A percentile compares a stretch with the other conserved stretches of the same genome.
phyloP scores from a whole-genome alignment of 1,140 invertebrate species.

The Penaeus japonicus region DNA sequence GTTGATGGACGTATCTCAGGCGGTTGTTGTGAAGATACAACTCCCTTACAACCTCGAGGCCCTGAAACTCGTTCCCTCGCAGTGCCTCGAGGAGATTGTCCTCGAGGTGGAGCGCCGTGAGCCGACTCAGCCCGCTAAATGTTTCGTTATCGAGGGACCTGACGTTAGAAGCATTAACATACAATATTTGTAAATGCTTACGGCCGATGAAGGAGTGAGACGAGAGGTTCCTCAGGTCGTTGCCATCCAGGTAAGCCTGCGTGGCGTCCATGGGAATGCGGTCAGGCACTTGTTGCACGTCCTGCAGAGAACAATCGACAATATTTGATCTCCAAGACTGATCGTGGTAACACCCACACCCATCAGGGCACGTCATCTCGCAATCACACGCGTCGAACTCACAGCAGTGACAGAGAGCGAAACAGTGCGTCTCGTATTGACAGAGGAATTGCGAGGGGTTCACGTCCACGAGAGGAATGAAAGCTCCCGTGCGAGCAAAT shows the following conservation, averaged over 20 bases:
- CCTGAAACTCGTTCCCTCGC: constrained; percentile 83
- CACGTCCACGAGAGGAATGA: constrained; percentile 77
- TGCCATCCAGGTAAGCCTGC: constrained; percentile 91
- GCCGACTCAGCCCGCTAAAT: constrained; percentile 82
- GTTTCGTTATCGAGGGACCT: constrained; percentile 85
- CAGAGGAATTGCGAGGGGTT: constrained; percentile 89
- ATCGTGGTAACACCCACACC: constrained; percentile 94
- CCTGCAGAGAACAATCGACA: constrained; percentile 80
- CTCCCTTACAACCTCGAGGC: constrained; percentile 76
- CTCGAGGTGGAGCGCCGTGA: constrained; percentile 77
- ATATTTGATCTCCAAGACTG: constrained; percentile 93
- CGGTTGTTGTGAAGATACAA: constrained; percentile 88
- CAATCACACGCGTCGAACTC: constrained; percentile 88
- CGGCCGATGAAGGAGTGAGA: constrained; percentile 91
- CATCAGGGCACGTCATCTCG: constrained; percentile 92
- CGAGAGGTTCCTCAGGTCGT: constrained; percentile 83
- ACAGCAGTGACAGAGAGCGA: constrained; percentile 91
- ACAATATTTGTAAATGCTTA: constrained; percentile 85
- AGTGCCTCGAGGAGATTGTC: constrained; percentile 83
- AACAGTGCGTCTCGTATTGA: constrained; percentile 91
- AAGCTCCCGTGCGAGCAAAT: constrained; percentile 79
- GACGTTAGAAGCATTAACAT: constrained; percentile 88
- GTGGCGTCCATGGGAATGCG: constrained; percentile 94
- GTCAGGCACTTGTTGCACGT: constrained; percentile 77
- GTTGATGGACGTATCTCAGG: constrained; percentile 83